These are phyloP conservation scores for Tenthredo scrophulariae DNA, from an alignment of 2,888 invertebrate species.

Conservation along the genomic window DNA sequence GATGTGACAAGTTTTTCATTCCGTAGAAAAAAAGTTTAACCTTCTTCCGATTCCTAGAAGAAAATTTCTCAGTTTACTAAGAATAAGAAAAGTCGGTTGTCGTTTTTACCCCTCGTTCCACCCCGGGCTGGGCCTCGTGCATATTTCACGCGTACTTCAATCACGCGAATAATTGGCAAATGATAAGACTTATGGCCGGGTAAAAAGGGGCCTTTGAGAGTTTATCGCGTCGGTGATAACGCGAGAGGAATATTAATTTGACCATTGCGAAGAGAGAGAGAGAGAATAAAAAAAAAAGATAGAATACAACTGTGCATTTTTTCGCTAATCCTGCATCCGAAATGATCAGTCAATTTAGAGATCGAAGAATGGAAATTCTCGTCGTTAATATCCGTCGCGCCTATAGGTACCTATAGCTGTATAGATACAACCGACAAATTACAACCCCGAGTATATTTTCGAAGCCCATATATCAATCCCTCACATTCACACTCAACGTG, in stretches of 20 bases:
- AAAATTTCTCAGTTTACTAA: too few relatives aligned
- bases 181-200: background rate
- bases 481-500: slow-evolving; percentile 18
- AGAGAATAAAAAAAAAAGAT: too few relatives aligned
- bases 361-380: background rate
- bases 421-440: slow-evolving; percentile 17
- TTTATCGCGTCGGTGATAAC: background rate
- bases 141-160: slow-evolving; percentile 30
- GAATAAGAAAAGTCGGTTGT: background rate
- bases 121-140: background rate
- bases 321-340: background rate
- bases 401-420: background rate
- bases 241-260: background rate
- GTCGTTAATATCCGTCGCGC: background rate
- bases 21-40: background rate
- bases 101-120: background rate
- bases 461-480: slow-evolving; percentile 26
- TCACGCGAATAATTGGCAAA: slow-evolving; percentile 35
- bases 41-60: background rate
- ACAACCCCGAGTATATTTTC: slow-evolving; percentile 24
- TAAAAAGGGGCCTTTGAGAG: background rate
- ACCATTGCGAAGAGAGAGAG: background rate
- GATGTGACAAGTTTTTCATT: too few relatives aligned
- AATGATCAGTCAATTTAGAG: background rate
- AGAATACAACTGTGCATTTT: background rate